Conservation (phyloP, 2,113 vertebrate genomes). For the Carassius gibelio region DNA sequence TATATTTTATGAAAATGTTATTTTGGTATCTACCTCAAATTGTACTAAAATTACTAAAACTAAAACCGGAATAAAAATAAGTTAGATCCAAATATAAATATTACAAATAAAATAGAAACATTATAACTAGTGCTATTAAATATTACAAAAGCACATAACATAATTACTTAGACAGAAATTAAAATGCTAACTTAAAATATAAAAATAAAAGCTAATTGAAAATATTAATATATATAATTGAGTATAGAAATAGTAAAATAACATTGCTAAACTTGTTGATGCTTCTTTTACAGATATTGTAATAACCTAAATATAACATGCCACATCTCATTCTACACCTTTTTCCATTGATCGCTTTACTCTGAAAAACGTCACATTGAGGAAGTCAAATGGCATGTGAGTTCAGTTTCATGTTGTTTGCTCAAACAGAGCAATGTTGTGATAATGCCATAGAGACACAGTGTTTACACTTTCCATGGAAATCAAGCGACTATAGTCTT, state of each 20-base stretch:
- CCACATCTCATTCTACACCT: neutral
- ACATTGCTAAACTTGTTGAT: neutral
- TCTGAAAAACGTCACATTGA: conserved; percentile 1
- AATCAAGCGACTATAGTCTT: neutral
- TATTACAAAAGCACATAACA: neutral
- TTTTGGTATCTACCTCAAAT: too few species aligned
- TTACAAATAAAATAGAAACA: neutral
- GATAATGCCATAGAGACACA: neutral
- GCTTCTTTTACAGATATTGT: neutral
- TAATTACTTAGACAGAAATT: neutral
- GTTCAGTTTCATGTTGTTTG: neutral
- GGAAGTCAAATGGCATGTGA: neutral
- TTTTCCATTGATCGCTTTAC: neutral
- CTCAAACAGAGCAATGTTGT: conserved; percentile 1
- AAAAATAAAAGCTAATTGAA: neutral
- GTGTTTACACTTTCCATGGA: neutral
- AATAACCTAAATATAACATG: neutral
- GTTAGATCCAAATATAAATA: neutral
- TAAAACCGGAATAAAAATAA: neutral
- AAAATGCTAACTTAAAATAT: neutral
- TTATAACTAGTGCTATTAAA: too few species aligned
- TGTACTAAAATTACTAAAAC: neutral
- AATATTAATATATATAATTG: neutral
- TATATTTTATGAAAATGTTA: too few species aligned
- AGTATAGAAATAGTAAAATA: neutral